Base-by-base conservation (phyloP, 2,113 vertebrate species). In the Callipepla squamata region DNA sequence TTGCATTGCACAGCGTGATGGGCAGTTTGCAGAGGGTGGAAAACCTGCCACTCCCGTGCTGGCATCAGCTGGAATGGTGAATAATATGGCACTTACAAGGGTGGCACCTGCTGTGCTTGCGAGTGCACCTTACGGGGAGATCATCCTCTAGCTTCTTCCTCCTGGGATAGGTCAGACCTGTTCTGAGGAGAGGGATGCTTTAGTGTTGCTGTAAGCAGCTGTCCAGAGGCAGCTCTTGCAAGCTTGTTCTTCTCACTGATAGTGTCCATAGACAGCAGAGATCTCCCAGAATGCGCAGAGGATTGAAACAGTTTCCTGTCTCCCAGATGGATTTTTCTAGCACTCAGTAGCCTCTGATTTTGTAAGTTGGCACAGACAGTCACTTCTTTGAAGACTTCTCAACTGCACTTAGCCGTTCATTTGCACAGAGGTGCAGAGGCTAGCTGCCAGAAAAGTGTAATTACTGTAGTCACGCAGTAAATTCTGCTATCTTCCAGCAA, bases 11-110 rank as follows among this genome's bases (percentile, higher is more conserved):
- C 13, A 0, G 59, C 4, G 0, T 5, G 59, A 26, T 4, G 1
- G 51, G 26, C 6, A 3, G 47, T 40, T 82, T 44, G 80, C 67
- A 14, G 68, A 62, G 74, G 78, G 44, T 53, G 82, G 72, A 59
- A 23, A 82, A 85, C 80, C 70, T 92, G 94, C 91, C 74, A 11
- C 67, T 96, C 30, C 62, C 42, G 26, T 82, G 84, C 78, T 77
- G 7, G 50, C 67, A 13, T 87, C 84, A 85, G 84, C 79, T 63
- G 62, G 48, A 79, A 69, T 2, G 77, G 68, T 0, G 8, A 61
- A 61, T 22, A 4, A 70, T 69, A 65, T 0, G 6, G 87, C 42
- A 1, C 65, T 65, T 40, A 21, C 34, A 5, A 18, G 85, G 90
- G 73, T 87, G 80, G 82, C 66, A 80, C 36, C 84, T 34, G 47